A percentile compares a stretch with the other conserved stretches of the same genome.
These are phyloP conservation scores for Microtus pennsylvanicus DNA, from an alignment of 2,113 vertebrate species.

Conservation along the genomic window DNA sequence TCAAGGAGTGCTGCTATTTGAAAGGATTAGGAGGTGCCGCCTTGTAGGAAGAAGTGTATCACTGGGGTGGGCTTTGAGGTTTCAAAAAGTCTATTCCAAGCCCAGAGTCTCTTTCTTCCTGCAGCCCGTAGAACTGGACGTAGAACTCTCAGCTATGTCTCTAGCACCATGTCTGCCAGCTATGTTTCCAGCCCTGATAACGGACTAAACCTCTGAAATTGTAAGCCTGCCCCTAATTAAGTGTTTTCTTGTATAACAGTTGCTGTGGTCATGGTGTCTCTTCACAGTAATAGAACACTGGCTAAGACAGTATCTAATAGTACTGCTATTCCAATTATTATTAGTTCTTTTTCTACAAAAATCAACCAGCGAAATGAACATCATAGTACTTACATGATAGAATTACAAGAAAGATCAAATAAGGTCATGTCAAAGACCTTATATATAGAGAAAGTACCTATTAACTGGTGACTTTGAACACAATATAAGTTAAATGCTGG, in stretches of 20 bases:
- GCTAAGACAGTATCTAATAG: neutral
- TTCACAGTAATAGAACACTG: neutral
- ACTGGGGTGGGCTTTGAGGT: neutral
- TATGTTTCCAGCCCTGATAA: neutral
- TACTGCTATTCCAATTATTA: neutral
- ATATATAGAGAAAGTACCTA: neutral
- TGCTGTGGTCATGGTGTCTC: neutral
- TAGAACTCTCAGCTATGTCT: neutral
- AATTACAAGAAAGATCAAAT: slow-evolving; percentile 1
- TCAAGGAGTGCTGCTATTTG: neutral
- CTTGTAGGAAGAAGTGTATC: neutral
- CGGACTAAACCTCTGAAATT: neutral
- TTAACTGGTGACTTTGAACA: neutral
- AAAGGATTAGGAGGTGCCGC: neutral
- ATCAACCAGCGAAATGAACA: neutral
- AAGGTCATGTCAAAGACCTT: neutral
- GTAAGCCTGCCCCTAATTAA: neutral
- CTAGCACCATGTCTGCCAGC: too few relatives aligned
- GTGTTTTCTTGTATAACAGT: neutral
- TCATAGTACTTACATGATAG: neutral
- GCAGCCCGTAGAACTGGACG: neutral
- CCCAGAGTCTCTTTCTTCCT: neutral
- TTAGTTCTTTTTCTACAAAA: neutral
- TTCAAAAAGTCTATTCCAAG: neutral
- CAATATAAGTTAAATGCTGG: neutral